Percentiles rank a stretch among this genome's conserved stretches.
phyloP scores from a whole-genome alignment of 2,797 vertebrate genomes.

The Oophaga sylvatica region DNA sequence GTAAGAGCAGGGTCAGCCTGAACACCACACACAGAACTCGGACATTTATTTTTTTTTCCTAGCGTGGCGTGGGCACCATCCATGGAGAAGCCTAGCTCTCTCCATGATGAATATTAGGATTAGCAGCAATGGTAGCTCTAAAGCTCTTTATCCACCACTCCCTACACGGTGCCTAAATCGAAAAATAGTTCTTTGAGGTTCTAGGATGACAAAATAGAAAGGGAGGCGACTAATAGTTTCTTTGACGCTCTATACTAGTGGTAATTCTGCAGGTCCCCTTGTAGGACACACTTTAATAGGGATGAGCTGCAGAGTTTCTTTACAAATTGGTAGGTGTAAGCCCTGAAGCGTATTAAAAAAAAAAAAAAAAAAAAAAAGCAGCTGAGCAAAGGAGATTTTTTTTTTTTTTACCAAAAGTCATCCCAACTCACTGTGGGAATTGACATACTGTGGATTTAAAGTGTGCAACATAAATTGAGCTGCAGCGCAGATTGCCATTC shows the following conservation, averaged over 20 bases:
- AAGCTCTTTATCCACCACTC: neutral
- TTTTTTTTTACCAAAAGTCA: too few species aligned
- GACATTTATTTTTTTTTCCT: neutral
- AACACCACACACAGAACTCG: neutral
- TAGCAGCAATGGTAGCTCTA: neutral
- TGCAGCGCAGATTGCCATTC: too few species aligned
- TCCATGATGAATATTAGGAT: neutral
- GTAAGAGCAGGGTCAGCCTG: slow-evolving; percentile 13
- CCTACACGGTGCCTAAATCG: neutral
- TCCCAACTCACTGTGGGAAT: too few species aligned
- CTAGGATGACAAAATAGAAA: neutral
- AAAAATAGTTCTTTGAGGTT: neutral
- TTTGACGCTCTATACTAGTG: neutral
- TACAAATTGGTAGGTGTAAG: too few species aligned
- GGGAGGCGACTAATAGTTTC: too few species aligned
- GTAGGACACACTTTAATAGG: too few species aligned
- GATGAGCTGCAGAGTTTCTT: too few species aligned
- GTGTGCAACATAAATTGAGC: too few species aligned
- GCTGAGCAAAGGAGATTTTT: too few species aligned
- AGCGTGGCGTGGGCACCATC: neutral
- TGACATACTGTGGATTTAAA: too few species aligned
- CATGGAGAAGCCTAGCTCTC: neutral
- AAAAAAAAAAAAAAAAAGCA: too few species aligned
- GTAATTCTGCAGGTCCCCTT: neutral
- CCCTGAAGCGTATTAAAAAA: too few species aligned